Conservation (phyloP, 2,888 invertebrate species). For the Eucera pruinosa region DNA sequence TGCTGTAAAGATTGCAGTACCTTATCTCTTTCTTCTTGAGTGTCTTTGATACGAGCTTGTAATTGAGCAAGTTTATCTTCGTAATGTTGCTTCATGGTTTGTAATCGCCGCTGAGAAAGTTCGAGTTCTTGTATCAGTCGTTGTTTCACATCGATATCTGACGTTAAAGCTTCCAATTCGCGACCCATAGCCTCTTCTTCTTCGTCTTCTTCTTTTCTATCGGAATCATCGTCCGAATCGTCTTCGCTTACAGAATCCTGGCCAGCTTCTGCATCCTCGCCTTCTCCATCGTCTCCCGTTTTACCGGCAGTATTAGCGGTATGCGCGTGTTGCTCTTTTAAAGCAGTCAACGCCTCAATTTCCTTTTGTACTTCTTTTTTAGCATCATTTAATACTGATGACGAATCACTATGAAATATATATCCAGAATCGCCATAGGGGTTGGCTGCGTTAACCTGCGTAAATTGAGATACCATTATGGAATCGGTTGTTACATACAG, state of each 20-base stretch:
- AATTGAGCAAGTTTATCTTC: constrained; percentile 95
- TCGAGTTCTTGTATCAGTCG: constrained; percentile 97
- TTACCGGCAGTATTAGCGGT: constrained; percentile 80
- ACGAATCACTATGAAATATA: constrained; percentile 87
- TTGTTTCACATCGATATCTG: constrained; percentile 97
- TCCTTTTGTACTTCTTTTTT: constrained; percentile 92
- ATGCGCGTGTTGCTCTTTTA: constrained; percentile 79
- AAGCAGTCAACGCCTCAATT: constrained; percentile 85
- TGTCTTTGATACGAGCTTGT: constrained; percentile 93
- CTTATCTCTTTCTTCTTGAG: constrained; percentile 96
- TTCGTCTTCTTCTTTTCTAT: constrained; percentile 86
- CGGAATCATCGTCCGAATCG: constrained; percentile 86
- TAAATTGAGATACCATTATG: constrained; percentile 16
- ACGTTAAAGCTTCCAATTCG: constrained; percentile 94
- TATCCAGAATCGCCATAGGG: constrained; percentile 85
- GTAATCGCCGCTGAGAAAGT: constrained; percentile 93
- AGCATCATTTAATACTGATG: constrained; percentile 90
- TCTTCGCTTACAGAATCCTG: constrained; percentile 87
- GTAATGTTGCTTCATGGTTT: constrained; percentile 94
- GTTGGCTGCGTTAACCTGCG: constrained; percentile 78
- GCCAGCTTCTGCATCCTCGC: constrained; percentile 86
- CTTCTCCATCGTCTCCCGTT: constrained; percentile 85
- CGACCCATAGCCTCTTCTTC: constrained; percentile 89
- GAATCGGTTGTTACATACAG: not conserved
- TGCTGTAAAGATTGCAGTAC: constrained; percentile 88